Conservation (phyloP, 2,888 invertebrate genomes). For the Eupithecia tripunctaria region DNA sequence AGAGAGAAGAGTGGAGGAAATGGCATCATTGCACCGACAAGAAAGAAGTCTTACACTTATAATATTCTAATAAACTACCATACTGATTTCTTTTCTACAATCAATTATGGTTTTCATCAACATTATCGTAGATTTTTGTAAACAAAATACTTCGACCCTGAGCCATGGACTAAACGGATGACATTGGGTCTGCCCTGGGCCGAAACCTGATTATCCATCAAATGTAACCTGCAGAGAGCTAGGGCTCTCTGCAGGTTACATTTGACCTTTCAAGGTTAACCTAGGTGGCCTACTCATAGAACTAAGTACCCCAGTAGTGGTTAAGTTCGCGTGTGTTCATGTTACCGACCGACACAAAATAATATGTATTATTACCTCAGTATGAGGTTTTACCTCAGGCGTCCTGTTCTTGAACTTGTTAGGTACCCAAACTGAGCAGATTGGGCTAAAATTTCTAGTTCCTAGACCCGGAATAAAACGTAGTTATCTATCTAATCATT, state of each 20-base stretch:
- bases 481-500: too few relatives aligned
- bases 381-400: too few relatives aligned
- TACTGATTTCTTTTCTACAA: neutral
- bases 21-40: too few relatives aligned
- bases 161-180: conserved; percentile 9
- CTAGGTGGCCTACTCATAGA: neutral
- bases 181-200: neutral
- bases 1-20: too few relatives aligned
- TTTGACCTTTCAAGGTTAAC: neutral
- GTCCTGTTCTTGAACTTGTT: neutral
- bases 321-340: neutral
- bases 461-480: neutral
- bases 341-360: neutral
- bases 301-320: neutral
- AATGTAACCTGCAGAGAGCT: neutral
- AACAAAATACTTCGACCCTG: neutral
- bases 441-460: neutral
- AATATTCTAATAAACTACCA: too few relatives aligned
- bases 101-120: neutral
- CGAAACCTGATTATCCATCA: conserved; percentile 14
- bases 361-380: too few relatives aligned
- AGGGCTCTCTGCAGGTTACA: too few relatives aligned
- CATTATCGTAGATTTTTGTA: neutral
- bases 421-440: neutral
- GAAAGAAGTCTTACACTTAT: too few relatives aligned